These are phyloP conservation scores for Argyresthia goedartella DNA, from an alignment of 2,888 invertebrate species.

Conservation along the genomic window DNA sequence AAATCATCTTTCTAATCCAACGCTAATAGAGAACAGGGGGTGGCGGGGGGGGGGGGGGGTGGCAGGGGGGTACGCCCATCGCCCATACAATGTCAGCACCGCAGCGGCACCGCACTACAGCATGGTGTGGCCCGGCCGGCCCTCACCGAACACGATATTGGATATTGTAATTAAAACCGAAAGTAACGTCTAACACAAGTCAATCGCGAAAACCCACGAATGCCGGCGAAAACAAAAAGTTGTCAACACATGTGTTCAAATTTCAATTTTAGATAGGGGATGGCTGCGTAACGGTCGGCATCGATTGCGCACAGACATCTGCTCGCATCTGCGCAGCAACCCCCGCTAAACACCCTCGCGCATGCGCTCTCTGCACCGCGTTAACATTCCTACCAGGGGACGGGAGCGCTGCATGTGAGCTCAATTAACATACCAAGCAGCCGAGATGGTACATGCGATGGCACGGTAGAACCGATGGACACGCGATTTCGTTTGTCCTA, in stretches of 20 bases:
- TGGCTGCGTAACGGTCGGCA: constrained; percentile 28
- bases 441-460: no score
- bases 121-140: no score
- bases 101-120: no score
- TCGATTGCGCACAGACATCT: constrained; percentile 55
- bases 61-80: no score
- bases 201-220: constrained; percentile 18
- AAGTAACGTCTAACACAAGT: background rate
- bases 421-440: constrained; percentile 3
- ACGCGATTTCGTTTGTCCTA: no score
- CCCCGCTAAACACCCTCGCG: constrained; percentile 20
- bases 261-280: constrained; percentile 59
- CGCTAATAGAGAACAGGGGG: no score
- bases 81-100: no score
- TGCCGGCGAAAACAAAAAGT: constrained; percentile 52
- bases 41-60: no score
- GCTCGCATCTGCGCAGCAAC: constrained; percentile 23
- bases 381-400: constrained; percentile 5
- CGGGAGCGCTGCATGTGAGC: constrained; percentile 1
- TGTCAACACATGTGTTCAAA: constrained; percentile 63
- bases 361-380: background rate
- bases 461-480: background rate
- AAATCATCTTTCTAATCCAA: no score
- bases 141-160: background rate
- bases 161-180: background rate